These are phyloP conservation scores for Bovichtus diacanthus DNA, from an alignment of 2,797 vertebrate species.

Conservation along the genomic window DNA sequence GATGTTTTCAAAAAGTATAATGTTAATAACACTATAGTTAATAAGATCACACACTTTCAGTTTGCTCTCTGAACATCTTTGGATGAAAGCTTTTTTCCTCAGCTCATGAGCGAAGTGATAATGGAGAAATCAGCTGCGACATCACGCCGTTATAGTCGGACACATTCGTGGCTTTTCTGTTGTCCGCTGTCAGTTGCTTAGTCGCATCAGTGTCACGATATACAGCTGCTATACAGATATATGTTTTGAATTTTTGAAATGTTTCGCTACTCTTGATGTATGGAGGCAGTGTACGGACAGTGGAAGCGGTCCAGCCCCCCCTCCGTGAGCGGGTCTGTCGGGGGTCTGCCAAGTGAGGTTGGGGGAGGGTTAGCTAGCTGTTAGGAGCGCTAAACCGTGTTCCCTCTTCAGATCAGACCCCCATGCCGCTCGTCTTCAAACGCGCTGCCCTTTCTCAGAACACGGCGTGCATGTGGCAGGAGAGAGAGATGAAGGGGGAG, in stretches of 20 bases:
- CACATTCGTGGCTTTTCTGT: background rate
- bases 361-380: slow-evolving; percentile 50
- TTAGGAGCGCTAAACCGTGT: slow-evolving; percentile 73
- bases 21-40: slow-evolving; percentile 2
- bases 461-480: slow-evolving; percentile 78
- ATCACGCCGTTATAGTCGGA: slow-evolving; percentile 28
- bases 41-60: slow-evolving; percentile 6
- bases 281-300: slow-evolving; percentile 22
- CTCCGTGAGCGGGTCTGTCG: slow-evolving; percentile 31
- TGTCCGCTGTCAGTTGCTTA: background rate
- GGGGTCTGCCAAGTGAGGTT: slow-evolving; percentile 48
- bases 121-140: slow-evolving; percentile 26
- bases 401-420: slow-evolving; percentile 82
- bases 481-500: slow-evolving; percentile 49
- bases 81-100: slow-evolving; percentile 25
- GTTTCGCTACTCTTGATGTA: slow-evolving; percentile 11
- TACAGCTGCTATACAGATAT: background rate
- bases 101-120: slow-evolving; percentile 17
- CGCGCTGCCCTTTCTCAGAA: slow-evolving; percentile 84
- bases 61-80: slow-evolving; percentile 5
- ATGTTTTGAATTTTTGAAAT: slow-evolving; percentile 22
- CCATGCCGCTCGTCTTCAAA: slow-evolving; percentile 85
- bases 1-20: too few relatives aligned
- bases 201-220: background rate
- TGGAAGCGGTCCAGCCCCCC: slow-evolving; percentile 23